These are phyloP conservation scores for Frankliniella fusca DNA, from an alignment of 2,888 invertebrate genomes.

Conservation along the genomic window DNA sequence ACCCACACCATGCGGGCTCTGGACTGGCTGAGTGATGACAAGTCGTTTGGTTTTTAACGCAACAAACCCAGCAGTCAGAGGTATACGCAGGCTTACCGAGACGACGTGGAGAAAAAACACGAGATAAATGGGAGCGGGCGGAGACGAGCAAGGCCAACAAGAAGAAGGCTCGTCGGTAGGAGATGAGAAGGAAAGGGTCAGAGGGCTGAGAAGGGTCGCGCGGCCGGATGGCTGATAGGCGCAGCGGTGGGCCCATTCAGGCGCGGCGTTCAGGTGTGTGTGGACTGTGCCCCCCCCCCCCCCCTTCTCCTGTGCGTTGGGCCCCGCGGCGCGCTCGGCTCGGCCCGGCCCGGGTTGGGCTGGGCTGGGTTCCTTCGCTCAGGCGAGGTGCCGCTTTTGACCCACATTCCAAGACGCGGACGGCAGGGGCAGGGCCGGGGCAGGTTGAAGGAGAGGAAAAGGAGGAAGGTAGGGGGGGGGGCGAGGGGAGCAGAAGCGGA, in stretches of 20 bases:
- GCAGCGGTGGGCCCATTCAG: background rate
- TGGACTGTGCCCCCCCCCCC: background rate
- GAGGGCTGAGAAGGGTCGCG: too few species aligned
- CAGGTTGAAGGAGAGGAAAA: background rate
- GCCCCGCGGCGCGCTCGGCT: background rate
- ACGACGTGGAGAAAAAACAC: too few species aligned
- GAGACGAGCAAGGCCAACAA: too few species aligned
- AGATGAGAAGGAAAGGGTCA: too few species aligned
- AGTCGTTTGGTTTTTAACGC: too few species aligned
- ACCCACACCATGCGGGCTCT: too few species aligned
- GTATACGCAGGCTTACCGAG: too few species aligned
- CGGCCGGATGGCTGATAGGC: background rate
- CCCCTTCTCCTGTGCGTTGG: background rate
- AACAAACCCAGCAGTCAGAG: too few species aligned
- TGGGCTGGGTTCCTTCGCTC: constrained; percentile 6
- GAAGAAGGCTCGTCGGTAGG: too few species aligned
- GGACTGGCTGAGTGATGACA: too few species aligned
- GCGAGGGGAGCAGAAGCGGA: background rate
- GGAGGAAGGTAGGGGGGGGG: background rate
- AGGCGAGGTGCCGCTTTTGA: constrained; percentile 15
- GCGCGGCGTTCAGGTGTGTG: background rate
- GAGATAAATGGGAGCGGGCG: too few species aligned
- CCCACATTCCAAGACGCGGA: background rate
- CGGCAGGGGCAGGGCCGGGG: background rate
- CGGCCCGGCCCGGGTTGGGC: background rate